A percentile compares a stretch with the other conserved stretches of the same genome.
These are phyloP conservation scores for Pachyseris speciosa DNA, from an alignment of 64 coral and sea anemone genomes.

Conservation along the genomic window DNA sequence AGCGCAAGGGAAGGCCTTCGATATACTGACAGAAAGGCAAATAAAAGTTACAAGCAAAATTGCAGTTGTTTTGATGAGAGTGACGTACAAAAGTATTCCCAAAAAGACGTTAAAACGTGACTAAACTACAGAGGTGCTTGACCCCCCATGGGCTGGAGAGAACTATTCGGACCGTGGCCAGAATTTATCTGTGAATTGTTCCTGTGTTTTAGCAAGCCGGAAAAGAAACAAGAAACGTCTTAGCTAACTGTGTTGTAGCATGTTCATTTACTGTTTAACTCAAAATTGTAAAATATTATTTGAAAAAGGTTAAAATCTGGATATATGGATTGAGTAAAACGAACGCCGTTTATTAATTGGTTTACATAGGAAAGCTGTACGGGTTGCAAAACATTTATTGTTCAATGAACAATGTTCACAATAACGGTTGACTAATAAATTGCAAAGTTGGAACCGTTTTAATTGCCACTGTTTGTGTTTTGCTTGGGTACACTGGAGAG, in stretches of 20 bases:
- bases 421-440: neutral
- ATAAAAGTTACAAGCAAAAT: no score
- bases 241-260: neutral
- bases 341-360: no score
- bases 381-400: neutral
- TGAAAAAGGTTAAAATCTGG: no score
- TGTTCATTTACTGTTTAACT: neutral
- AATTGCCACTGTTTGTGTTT: constrained; percentile 3
- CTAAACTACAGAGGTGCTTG: no score
- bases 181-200: neutral
- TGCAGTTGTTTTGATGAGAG: no score
- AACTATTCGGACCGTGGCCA: neutral
- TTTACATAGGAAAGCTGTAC: neutral
- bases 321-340: no score
- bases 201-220: neutral
- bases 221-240: neutral
- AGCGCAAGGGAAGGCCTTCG: no score
- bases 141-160: neutral
- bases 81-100: no score
- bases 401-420: constrained; percentile 1
- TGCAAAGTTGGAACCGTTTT: neutral
- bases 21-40: no score
- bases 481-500: neutral
- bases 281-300: neutral
- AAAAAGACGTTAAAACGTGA: no score